Conservation (phyloP, 2,888 invertebrate genomes). For the Eledone cirrhosa region DNA sequence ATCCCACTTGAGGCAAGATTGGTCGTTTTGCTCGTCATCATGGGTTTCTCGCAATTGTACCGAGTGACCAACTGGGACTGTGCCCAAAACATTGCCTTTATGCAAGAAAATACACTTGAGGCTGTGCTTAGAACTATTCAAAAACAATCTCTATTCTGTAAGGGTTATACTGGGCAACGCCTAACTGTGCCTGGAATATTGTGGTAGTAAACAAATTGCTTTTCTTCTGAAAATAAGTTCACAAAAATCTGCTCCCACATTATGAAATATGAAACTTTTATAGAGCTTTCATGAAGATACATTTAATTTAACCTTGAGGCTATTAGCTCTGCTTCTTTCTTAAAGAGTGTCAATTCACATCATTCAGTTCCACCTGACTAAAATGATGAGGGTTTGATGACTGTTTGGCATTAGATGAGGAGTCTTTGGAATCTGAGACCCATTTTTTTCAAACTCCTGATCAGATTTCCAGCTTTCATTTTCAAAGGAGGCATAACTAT, state of each 20-base stretch:
- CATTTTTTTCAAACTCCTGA: too few relatives aligned
- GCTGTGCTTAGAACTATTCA: neutral
- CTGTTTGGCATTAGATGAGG: too few relatives aligned
- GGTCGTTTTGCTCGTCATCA: neutral
- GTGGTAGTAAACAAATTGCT: neutral
- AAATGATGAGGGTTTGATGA: too few relatives aligned
- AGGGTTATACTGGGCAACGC: neutral
- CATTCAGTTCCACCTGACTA: neutral
- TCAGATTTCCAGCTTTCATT: too few relatives aligned
- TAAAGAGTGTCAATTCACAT: neutral
- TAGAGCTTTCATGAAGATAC: too few relatives aligned
- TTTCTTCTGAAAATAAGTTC: neutral
- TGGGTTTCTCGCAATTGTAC: neutral
- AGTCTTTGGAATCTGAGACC: too few relatives aligned
- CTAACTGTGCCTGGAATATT: neutral
- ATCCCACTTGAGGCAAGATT: too few relatives aligned
- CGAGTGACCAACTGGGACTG: neutral
- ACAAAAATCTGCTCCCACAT: neutral
- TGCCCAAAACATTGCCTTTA: neutral
- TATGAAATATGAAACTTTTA: neutral
- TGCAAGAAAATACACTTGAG: slow-evolving; percentile 3
- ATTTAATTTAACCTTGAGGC: neutral
- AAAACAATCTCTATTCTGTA: slow-evolving; percentile 1
- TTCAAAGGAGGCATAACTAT: too few relatives aligned
- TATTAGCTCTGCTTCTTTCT: neutral